A percentile compares a stretch with the other conserved stretches of the same genome.
Conservation (phyloP, 2,113 vertebrate species). For the Parotia lawesii region DNA sequence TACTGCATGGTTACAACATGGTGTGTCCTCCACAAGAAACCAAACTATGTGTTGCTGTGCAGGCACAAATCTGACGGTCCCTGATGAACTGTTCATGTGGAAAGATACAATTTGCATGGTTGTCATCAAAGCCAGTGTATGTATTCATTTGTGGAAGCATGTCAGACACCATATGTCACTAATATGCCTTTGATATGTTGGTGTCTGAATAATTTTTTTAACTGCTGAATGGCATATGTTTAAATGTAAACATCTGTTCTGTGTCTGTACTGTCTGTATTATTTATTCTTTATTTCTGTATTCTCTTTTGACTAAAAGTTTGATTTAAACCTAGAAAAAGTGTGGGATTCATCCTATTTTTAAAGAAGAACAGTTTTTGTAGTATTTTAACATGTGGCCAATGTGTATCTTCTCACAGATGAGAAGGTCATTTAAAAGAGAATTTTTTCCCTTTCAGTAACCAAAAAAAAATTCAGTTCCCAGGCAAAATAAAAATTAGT, state of each 20-base stretch:
- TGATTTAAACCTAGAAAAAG: not conserved
- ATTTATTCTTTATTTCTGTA: not conserved
- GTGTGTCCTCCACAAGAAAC: not conserved
- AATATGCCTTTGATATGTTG: slow-evolving; percentile 17
- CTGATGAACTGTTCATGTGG: not conserved
- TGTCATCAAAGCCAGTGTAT: not conserved
- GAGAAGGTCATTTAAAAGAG: not conserved
- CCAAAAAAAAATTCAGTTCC: not conserved
- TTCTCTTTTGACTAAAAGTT: not conserved
- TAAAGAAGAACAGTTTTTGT: not conserved
- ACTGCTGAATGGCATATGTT: not conserved
- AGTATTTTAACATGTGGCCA: not conserved
- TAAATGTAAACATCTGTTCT: slow-evolving; percentile 8
- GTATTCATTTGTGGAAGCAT: not conserved
- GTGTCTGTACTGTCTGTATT: not conserved
- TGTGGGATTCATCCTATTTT: not conserved
- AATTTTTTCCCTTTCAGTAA: not conserved
- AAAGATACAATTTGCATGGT: not conserved
- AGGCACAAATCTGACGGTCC: not conserved
- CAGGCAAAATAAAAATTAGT: not conserved
- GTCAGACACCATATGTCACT: slow-evolving; percentile 33
- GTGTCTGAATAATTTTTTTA: not conserved
- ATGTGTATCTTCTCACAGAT: not conserved
- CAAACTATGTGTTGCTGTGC: not conserved
- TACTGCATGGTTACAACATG: not conserved